Base-by-base conservation (phyloP, 2,113 vertebrate species). In the Embiotoca jacksoni region DNA sequence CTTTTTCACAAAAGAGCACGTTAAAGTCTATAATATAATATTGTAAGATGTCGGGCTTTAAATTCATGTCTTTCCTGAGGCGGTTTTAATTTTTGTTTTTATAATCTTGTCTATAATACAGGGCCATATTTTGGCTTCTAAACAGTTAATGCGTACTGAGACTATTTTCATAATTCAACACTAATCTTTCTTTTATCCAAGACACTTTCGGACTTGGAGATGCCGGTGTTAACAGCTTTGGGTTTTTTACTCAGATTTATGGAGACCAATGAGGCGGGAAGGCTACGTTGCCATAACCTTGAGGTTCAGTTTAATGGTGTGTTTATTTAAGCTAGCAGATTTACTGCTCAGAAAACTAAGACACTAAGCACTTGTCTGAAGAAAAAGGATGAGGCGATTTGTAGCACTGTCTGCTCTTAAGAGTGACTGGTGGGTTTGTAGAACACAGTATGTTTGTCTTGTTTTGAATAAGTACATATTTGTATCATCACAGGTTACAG, bases 261-360 rank as follows among this genome's bases (percentile, higher is more conserved):
- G 67, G 72, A 64, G 65, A 57, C 44, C 63, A 33, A 62, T 8
- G 37, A 56, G 46, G 59, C 13, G 11, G 15, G 30, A 44, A 78
- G 67, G 33, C 69, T 55, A 30, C 39, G 15, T 55, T 16, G 30
- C 37, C 14, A 32, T 64, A 79, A 88, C 59, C 72, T 60, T 44
- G 74, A 63, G 72, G 64, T 78, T 72, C 52, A 33, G 2, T 68
- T 83, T 82, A 85, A 88, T 58, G 46, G 55, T 64, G 62, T 71
- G 55, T 84, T 83, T 88, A 72, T 88, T 73, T 83, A 72, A 80
- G 70, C 16, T 14, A 13, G 35, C 16, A 84, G 78, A 80, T 88
- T 81, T 81, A 70, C 63, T 76, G 57, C 75, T 61, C 32, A 57
- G 66, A 72, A 54, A 52, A 50, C 49, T 13, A 2, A 76, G 75